Base-by-base conservation (phyloP, 2,113 vertebrate genomes). In the Dicaeum eximium region DNA sequence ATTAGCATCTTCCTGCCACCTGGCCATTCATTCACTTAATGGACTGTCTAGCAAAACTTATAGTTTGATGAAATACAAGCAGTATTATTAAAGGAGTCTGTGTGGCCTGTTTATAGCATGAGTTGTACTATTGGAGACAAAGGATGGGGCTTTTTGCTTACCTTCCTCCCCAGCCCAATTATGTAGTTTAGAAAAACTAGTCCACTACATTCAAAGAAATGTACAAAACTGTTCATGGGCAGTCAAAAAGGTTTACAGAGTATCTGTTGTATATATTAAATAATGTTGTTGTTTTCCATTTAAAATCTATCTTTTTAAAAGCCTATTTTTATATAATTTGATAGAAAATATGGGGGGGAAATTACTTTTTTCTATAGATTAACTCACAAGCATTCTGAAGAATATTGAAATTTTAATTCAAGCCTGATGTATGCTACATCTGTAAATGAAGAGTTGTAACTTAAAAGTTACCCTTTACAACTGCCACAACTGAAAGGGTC, bases 1-100 rank as follows among this genome's bases (percentile, higher is more conserved):
- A 71, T 73, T 71, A 90, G 47, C 51, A 57, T 83, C 54, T 86
- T 91, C 47, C 64, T 90, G 57, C 13, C 56, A 80, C 79, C 78
- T 94, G 94, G 54, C 45, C 72, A 66, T 90, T 94, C 80, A 62
- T 88, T 94, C 56, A 80, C 30, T 92, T 93, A 92, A 37, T 35
- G 37, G 50, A 19, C 61, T 66, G 11, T 73, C 74, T 86, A 67
- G 78, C n/a, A 88, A 62, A 70, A 80, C 70, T 64, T 79, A 66
- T 48, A 53, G 30, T 65, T 53, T 2, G 8, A 11, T 87, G 70
- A 86, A 91, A 73, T 45, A 54, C 44, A 37, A 82, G 47, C 54
- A 45, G n/a, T 69, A 40, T 73, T 86, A 45, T 18, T 90, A 88
- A 44, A 64, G 25, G 50, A 51, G 25, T 80, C 64, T 83, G 3